phyloP scores from a whole-genome alignment of 2,113 vertebrate genomes.

The Oostethus manadensis region DNA sequence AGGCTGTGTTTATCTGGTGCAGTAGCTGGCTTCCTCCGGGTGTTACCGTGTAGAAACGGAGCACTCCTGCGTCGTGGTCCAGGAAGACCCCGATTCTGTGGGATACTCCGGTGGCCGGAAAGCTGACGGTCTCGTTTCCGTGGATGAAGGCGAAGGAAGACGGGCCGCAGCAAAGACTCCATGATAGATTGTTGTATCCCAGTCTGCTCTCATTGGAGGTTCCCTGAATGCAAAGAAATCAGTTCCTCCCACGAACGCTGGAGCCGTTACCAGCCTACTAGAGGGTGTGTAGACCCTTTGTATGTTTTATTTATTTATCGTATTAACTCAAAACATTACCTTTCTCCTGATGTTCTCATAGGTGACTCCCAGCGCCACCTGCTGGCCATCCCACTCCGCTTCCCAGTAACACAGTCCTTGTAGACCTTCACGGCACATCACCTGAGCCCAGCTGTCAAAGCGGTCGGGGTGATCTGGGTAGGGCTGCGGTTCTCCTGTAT shows the following conservation, averaged over 20 bases:
- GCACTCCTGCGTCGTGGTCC: conserved; percentile 49
- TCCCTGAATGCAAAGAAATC: conserved; percentile 10
- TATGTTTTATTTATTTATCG: not conserved
- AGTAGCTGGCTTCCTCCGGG: not conserved
- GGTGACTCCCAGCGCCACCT: conserved; percentile 20
- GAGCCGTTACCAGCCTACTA: not conserved
- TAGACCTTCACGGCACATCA: conserved; percentile 5
- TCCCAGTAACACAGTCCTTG: conserved; percentile 16
- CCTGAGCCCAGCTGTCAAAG: conserved; percentile 28
- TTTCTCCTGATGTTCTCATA: conserved; percentile 19
- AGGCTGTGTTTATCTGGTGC: not conserved
- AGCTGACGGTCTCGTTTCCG: conserved; percentile 44
- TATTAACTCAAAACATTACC: not conserved
- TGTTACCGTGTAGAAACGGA: conserved; percentile 8
- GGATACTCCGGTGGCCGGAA: conserved; percentile 8
- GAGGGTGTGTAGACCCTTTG: not conserved
- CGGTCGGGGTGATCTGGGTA: conserved; percentile 16
- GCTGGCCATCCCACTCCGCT: conserved; percentile 13
- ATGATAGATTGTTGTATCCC: conserved; percentile 62
- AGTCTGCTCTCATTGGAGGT: conserved; percentile 35
- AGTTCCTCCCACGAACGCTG: not conserved
- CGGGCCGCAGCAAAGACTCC: conserved; percentile 57
- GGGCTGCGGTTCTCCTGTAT: not conserved
- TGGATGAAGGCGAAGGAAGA: conserved; percentile 65
- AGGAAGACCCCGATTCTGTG: conserved; percentile 60